Conservation (phyloP, 2,113 vertebrate species). For the Ciconia maguari region DNA sequence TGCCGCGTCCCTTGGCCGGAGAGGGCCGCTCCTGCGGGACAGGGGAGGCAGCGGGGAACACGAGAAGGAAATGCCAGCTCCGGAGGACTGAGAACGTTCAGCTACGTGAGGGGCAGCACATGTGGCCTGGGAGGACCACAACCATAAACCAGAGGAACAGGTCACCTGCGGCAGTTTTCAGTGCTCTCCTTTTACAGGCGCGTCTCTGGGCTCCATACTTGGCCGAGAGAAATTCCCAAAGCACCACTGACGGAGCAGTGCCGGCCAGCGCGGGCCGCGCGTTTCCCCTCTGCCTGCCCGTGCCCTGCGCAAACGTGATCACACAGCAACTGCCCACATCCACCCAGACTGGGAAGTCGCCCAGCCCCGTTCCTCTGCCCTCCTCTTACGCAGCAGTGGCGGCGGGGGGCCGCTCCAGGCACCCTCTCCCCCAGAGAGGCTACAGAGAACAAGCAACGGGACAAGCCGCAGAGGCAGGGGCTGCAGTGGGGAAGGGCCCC, state of each 20-base stretch:
- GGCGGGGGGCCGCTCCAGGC: neutral
- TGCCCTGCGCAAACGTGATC: neutral
- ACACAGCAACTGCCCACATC: neutral
- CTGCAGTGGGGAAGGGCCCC: neutral
- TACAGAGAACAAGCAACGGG: neutral
- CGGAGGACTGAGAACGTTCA: neutral
- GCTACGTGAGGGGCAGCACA: fast-evolving
- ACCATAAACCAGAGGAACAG: neutral
- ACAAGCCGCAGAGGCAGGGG: neutral
- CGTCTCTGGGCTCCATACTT: fast-evolving
- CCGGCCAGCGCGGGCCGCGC: neutral
- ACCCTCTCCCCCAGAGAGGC: neutral
- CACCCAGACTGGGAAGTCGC: fast-evolving
- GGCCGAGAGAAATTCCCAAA: neutral
- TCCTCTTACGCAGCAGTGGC: neutral
- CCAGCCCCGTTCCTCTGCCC: neutral
- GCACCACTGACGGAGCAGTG: neutral
- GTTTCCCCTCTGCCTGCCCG: neutral
- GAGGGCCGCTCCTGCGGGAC: neutral
- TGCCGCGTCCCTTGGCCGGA: fast-evolving
- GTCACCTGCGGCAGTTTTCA: neutral
- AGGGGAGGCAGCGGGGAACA: neutral
- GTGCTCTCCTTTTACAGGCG: neutral
- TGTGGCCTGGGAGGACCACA: neutral
- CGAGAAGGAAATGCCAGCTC: neutral